Conservation (phyloP, 2,888 invertebrate species). For the Eumerus sabulonum region DNA sequence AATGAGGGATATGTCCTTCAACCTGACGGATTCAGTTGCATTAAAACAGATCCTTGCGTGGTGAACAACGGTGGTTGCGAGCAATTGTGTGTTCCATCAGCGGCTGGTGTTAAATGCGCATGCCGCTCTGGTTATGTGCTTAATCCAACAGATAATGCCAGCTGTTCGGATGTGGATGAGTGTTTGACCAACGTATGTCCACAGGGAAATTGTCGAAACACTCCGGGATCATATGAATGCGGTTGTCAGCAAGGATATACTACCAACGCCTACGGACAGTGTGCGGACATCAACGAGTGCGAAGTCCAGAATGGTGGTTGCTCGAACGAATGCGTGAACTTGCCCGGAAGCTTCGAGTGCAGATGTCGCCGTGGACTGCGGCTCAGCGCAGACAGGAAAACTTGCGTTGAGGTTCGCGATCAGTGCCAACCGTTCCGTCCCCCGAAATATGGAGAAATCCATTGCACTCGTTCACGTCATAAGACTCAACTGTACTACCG, state of each 20-base stretch:
- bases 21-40: slow-evolving; percentile 74
- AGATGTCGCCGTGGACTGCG: slow-evolving; percentile 79
- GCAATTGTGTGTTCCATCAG: slow-evolving; percentile 76
- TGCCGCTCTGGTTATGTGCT: slow-evolving; percentile 79
- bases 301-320: slow-evolving; percentile 77
- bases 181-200: slow-evolving; percentile 81
- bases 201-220: slow-evolving; percentile 80
- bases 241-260: slow-evolving; percentile 82
- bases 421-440: slow-evolving; percentile 74
- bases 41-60: slow-evolving; percentile 78
- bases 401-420: slow-evolving; percentile 73
- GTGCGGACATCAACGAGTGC: slow-evolving; percentile 82
- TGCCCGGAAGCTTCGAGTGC: slow-evolving; percentile 80
- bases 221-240: slow-evolving; percentile 81
- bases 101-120: slow-evolving; percentile 71
- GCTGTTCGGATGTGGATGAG: slow-evolving; percentile 80
- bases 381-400: slow-evolving; percentile 72
- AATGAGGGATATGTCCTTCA: slow-evolving; percentile 76
- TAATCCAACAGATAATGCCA: slow-evolving; percentile 71
- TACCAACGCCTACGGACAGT: slow-evolving; percentile 79
- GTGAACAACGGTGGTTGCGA: slow-evolving; percentile 79
- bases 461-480: slow-evolving; percentile 77
- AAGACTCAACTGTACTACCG: slow-evolving; percentile 76
- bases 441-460: slow-evolving; percentile 75
- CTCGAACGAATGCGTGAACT: slow-evolving; percentile 78